Percentiles rank a stretch among this genome's conserved stretches.
Conservation (phyloP, 2,888 invertebrate genomes). For the Alcis repandata region DNA sequence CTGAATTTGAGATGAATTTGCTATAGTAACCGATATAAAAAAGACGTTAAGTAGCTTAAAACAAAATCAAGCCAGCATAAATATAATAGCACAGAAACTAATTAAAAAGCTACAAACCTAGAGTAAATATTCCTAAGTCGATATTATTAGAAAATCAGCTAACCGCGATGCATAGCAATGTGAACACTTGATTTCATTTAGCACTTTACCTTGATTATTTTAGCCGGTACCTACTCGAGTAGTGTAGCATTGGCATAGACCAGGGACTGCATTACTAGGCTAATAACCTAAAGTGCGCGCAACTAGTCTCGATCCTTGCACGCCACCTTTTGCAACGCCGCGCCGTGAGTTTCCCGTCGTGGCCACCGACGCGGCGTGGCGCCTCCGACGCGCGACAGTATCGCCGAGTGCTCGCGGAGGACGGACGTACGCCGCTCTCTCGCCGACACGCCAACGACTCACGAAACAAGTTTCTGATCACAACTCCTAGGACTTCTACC, state of each 20-base stretch:
- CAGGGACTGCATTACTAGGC: constrained; percentile 48
- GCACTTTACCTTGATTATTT: constrained; percentile 15
- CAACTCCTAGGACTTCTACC: constrained; percentile 51
- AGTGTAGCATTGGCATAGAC: constrained; percentile 38
- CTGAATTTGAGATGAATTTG: neutral
- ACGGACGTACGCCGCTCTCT: constrained; percentile 68
- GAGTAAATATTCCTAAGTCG: no score
- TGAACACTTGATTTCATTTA: neutral
- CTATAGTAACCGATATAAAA: neutral
- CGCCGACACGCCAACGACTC: constrained; percentile 52
- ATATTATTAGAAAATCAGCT: no score
- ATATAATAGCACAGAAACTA: neutral
- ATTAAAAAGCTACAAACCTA: neutral
- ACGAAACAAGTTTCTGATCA: constrained; percentile 80
- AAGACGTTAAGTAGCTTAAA: no score
- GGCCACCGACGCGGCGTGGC: constrained; percentile 67
- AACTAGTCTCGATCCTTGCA: constrained; percentile 69
- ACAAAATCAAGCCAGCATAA: no score
- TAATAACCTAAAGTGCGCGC: constrained; percentile 59
- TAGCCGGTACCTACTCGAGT: constrained; percentile 22
- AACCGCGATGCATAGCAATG: no score
- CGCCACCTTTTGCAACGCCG: constrained; percentile 53
- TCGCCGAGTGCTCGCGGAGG: constrained; percentile 65
- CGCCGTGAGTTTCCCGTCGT: constrained; percentile 66
- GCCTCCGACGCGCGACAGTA: constrained; percentile 74